Percentiles rank a stretch among this genome's conserved stretches.
Conservation (phyloP, 2,113 vertebrate species). For the Peromyscus leucopus region DNA sequence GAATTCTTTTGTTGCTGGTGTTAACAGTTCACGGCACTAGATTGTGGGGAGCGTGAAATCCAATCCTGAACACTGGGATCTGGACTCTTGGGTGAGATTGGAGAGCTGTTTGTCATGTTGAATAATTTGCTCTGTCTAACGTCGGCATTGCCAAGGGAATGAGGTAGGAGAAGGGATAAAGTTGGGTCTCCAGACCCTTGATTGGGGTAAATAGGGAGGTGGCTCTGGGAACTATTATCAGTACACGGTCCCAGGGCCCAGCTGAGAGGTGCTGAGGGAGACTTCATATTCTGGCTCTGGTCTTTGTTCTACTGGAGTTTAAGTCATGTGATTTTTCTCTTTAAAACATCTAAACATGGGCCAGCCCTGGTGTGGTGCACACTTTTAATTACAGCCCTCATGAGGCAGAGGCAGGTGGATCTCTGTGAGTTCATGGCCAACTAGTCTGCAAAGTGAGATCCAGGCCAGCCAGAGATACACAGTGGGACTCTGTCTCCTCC, state of each 20-base stretch:
- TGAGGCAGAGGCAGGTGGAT: not conserved
- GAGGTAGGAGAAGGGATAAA: not conserved
- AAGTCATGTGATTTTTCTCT: not conserved
- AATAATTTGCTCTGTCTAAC: not conserved
- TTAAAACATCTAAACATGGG: not conserved
- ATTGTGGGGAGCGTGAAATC: not conserved
- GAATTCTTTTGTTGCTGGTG: not conserved
- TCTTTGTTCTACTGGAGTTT: too few relatives aligned
- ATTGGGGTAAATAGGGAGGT: not conserved
- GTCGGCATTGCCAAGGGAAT: not conserved
- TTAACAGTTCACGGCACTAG: not conserved
- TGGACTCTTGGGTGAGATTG: not conserved
- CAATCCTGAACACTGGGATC: not conserved
- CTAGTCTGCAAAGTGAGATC: not conserved
- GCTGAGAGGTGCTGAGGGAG: fast-evolving
- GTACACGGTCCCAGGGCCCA: fast-evolving
- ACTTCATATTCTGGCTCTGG: not conserved
- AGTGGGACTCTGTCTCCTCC: not conserved
- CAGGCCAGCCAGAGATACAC: not conserved
- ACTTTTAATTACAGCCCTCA: not conserved
- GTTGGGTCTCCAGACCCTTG: fast-evolving
- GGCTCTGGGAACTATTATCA: fast-evolving
- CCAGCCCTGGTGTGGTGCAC: not conserved
- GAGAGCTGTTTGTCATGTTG: not conserved
- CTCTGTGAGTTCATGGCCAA: not conserved